Base-by-base conservation (phyloP, 2,113 vertebrate species). In the Oostethus manadensis region DNA sequence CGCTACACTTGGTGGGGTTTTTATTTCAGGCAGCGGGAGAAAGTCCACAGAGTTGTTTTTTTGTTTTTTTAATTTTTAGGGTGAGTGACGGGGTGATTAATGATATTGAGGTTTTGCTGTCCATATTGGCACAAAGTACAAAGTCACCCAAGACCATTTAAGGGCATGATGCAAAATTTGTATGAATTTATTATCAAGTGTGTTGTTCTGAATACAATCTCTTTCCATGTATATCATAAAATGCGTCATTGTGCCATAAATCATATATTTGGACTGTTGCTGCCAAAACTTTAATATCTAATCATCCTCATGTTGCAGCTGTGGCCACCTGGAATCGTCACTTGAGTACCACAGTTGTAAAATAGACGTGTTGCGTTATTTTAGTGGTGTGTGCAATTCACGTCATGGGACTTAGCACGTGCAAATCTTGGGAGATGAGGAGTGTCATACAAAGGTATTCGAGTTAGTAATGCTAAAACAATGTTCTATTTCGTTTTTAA, bases 1-100 rank as follows among this genome's bases (percentile, higher is more conserved):
- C 51, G 45, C 47, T 51, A 48, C 64, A 26, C 70, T 72, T 73
- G 64, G 48, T 73, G 66, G 66, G 66, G 73, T 80, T 77, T 71
- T 82, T 83, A 68, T 82, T 82, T 75, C 64, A 74, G 71, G 81
- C 75, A 73, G 47, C 6, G 8, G 59, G 53, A 62, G 18, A 73
- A 64, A 67, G 64, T 61, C 75, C 42, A 54, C 69, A 62, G 42
- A n/a, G n/a, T n/a, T 33, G 17, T 56, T 57, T 60, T 76, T 74
- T 70, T 40, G n/a, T 33, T n/a, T n/a, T n/a, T n/a, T n/a, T n/a
- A n/a, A n/a, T n/a, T n/a, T n/a, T n/a, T n/a, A 40, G 70, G 70
- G 58, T 17, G 16, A 56, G 38, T 22, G 53, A 51, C 74, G 79
- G 71, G 69, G 64, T 54, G 58, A 82, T 58, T 80, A 51, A 73